phyloP scores from a whole-genome alignment of 2,113 vertebrate species.

The Anolis sagrei region DNA sequence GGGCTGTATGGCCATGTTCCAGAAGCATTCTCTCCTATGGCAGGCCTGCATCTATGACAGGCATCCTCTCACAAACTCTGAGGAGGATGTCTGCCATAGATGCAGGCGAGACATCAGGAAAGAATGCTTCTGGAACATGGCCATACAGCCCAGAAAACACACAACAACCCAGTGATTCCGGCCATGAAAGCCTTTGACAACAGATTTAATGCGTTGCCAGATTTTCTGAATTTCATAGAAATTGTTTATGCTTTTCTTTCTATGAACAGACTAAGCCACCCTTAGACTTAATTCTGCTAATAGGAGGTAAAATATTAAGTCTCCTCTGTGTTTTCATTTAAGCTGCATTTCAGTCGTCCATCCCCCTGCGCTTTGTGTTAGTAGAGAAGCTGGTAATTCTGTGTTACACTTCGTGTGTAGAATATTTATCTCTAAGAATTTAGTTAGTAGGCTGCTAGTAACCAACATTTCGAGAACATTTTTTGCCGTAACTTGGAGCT shows the following conservation, averaged over 20 bases:
- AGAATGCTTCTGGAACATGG: too few relatives aligned
- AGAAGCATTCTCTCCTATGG: too few relatives aligned
- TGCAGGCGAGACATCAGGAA: too few relatives aligned
- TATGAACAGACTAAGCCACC: not conserved
- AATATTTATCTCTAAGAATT: constrained; percentile 44
- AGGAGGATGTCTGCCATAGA: too few relatives aligned
- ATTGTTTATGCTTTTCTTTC: not conserved
- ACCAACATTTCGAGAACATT: constrained; percentile 41
- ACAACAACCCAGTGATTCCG: too few relatives aligned
- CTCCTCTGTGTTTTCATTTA: not conserved
- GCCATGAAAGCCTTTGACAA: too few relatives aligned
- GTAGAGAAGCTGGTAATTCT: not conserved
- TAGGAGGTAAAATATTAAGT: not conserved
- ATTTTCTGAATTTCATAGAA: not conserved
- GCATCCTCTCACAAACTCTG: too few relatives aligned
- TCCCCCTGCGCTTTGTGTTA: not conserved
- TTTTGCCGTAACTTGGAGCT: constrained; percentile 35
- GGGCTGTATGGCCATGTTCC: too few relatives aligned
- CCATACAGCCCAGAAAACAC: too few relatives aligned
- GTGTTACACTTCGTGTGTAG: not conserved
- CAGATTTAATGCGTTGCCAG: not conserved
- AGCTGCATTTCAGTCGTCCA: not conserved
- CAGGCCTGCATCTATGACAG: too few relatives aligned
- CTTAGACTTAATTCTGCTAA: not conserved
- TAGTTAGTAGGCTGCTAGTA: constrained; percentile 62